Percentiles rank a stretch among this genome's conserved stretches.
Evolutionary conservation across 2,888 invertebrate genomes (phyloP).

Genomic region (Protula sp.): DNA sequence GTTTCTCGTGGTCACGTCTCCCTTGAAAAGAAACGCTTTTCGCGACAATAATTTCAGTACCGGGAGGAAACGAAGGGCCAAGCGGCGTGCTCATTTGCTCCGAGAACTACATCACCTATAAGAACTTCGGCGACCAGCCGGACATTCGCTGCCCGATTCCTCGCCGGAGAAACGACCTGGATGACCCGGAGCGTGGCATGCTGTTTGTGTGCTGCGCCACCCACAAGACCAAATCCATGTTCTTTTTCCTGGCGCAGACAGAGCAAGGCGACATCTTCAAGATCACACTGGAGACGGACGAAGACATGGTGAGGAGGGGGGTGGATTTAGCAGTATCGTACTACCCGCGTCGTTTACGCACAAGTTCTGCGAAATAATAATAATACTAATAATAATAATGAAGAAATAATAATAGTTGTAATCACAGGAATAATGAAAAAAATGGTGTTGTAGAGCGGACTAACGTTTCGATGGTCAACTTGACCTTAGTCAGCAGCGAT

Average conservation of each 20-base stretch:
- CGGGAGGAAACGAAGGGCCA: constrained; percentile 93
- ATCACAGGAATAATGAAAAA: too few relatives aligned
- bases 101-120: constrained; percentile 98
- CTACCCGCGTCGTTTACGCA: too few relatives aligned
- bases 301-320: constrained; percentile 76
- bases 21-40: too few relatives aligned
- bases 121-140: constrained; percentile 97
- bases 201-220: constrained; percentile 98
- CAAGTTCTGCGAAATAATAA: too few relatives aligned
- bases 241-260: constrained; percentile 97
- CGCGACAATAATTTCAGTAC: constrained; percentile 59
- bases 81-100: constrained; percentile 98
- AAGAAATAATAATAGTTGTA: too few relatives aligned
- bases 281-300: constrained; percentile 93
- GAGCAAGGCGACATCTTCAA: constrained; percentile 98
- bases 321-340: too few relatives aligned
- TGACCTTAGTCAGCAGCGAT: too few relatives aligned
- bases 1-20: too few relatives aligned
- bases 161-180: constrained; percentile 90
- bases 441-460: too few relatives aligned
- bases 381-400: too few relatives aligned
- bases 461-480: too few relatives aligned
- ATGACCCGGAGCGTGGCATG: constrained; percentile 98
- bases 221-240: constrained; percentile 99
- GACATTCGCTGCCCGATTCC: constrained; percentile 95